Evolutionary conservation across 2,888 invertebrate genomes (phyloP).

Genomic region (Drosophila formosana): DNA sequence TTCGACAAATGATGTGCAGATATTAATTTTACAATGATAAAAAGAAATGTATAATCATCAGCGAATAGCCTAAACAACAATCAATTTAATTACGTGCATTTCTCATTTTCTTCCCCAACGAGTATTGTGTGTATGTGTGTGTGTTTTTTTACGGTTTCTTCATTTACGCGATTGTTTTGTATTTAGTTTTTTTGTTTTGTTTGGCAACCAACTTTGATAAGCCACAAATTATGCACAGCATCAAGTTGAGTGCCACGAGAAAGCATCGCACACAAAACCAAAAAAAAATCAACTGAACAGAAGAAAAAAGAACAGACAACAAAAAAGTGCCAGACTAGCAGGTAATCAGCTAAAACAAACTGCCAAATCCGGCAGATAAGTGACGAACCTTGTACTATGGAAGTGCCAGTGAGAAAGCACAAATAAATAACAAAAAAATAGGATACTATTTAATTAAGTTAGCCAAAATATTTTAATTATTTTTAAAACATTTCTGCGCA

Average conservation of each 20-base stretch:
- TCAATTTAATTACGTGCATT: slow-evolving; percentile 8
- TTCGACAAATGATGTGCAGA: slow-evolving; percentile 4
- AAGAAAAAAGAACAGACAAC: not conserved
- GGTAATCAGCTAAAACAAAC: slow-evolving; percentile 52
- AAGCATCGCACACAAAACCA: not conserved
- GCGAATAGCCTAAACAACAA: slow-evolving; percentile 21
- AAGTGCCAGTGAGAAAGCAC: not conserved
- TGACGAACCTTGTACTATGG: slow-evolving; percentile 36
- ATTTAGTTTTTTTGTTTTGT: not conserved
- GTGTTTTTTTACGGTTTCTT: no score
- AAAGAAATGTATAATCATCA: slow-evolving; percentile 33
- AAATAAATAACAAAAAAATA: not conserved
- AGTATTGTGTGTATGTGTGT: not conserved
- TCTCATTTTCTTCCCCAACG: not conserved
- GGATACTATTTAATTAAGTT: not conserved
- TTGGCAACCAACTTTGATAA: slow-evolving; percentile 39
- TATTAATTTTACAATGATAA: slow-evolving; percentile 11
- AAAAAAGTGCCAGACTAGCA: slow-evolving; percentile 29
- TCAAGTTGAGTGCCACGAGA: slow-evolving; percentile 9
- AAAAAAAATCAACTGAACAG: not conserved
- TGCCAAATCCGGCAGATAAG: slow-evolving; percentile 34
- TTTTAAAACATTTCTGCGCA: no score
- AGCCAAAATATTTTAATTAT: not conserved
- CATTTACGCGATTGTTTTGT: slow-evolving; percentile 1
- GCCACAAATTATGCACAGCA: slow-evolving; percentile 22